A percentile compares a stretch with the other conserved stretches of the same genome.
These are phyloP conservation scores for Nymphalis io DNA, from an alignment of 1,140 invertebrate genomes.

Conservation along the genomic window DNA sequence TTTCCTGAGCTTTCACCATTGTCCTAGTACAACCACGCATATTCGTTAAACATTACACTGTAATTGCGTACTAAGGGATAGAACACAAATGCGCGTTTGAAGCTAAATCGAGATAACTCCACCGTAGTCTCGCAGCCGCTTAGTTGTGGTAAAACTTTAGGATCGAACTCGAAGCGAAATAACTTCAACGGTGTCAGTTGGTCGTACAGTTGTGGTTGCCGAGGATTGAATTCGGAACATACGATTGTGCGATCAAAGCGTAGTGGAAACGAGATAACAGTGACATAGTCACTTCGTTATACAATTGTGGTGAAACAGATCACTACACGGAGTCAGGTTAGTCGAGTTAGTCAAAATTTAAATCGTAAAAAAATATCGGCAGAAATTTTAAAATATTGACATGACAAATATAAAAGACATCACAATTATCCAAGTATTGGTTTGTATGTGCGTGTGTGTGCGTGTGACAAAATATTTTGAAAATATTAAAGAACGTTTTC, in stretches of 20 bases:
- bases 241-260: background rate
- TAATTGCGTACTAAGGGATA: background rate
- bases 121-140: background rate
- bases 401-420: no score
- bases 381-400: no score
- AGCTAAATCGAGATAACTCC: background rate
- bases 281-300: background rate
- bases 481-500: background rate
- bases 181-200: background rate
- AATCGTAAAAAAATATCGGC: no score
- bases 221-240: background rate
- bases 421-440: no score
- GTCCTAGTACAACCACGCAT: conserved; percentile 9
- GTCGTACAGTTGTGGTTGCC: background rate
- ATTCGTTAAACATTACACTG: background rate
- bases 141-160: background rate
- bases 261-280: background rate
- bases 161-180: background rate
- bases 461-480: no score
- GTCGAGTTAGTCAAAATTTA: no score
- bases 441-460: no score
- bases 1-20: conserved; percentile 18
- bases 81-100: background rate
- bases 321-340: no score
- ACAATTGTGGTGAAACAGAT: background rate